Conservation (phyloP, 2,113 vertebrate genomes). For the Uria lomvia region DNA sequence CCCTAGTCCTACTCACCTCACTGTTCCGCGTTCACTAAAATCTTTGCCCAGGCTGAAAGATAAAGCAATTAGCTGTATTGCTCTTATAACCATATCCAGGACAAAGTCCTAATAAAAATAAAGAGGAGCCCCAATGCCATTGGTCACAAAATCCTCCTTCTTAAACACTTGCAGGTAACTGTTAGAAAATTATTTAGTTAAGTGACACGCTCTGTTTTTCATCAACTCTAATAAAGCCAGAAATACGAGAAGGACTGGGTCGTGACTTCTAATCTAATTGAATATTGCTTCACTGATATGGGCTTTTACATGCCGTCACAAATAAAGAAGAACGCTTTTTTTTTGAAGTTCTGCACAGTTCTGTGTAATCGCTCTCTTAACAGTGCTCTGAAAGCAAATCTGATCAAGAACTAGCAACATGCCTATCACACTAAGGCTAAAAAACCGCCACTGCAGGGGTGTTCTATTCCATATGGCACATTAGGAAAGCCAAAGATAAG, state of each 20-base stretch:
- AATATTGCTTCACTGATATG: background rate
- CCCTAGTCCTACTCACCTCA: too few species aligned
- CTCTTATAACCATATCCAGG: background rate
- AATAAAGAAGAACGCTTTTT: background rate
- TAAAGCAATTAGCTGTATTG: background rate
- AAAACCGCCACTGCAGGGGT: background rate
- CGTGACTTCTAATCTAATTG: background rate
- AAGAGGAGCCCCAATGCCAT: background rate
- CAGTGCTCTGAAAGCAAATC: background rate
- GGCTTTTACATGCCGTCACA: background rate
- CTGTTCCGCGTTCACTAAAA: background rate
- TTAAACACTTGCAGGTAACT: background rate
- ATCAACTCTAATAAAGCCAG: background rate
- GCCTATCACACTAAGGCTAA: accelerated
- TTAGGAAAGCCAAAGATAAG: background rate
- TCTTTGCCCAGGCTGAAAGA: background rate
- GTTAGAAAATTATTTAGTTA: background rate
- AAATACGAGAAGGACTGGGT: background rate
- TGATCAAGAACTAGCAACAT: background rate
- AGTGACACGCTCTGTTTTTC: background rate
- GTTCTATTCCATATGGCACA: background rate
- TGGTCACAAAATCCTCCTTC: background rate
- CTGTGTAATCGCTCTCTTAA: background rate
- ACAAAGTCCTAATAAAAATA: background rate
- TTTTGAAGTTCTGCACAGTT: background rate